These are phyloP conservation scores for Rhopilema esculentum DNA, from an alignment of 30 jellyfish, hydroid and myxozoan species.

Conservation along the genomic window DNA sequence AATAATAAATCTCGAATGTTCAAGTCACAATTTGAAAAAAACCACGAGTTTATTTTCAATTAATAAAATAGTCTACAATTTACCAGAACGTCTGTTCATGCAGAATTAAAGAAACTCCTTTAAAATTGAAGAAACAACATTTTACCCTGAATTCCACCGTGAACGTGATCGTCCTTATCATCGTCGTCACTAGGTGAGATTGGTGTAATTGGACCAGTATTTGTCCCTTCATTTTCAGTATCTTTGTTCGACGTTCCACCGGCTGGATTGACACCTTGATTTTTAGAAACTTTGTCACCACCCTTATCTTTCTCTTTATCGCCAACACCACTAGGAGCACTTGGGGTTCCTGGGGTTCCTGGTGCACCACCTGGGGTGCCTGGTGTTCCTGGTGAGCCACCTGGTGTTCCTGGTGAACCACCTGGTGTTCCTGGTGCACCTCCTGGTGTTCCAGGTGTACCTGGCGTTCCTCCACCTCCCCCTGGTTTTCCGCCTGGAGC, in stretches of 20 bases:
- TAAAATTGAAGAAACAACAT: neutral
- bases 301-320: slow-evolving; percentile 74
- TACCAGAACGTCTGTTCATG: no score
- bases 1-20: no score
- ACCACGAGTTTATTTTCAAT: no score
- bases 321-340: slow-evolving; percentile 51
- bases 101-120: no score
- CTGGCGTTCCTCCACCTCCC: slow-evolving; percentile 45
- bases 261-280: slow-evolving; percentile 66
- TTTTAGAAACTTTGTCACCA: slow-evolving; percentile 68
- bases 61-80: no score
- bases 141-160: slow-evolving; percentile 76
- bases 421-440: slow-evolving; percentile 64
- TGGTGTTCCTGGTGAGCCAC: slow-evolving; percentile 57
- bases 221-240: slow-evolving; percentile 66
- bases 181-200: slow-evolving; percentile 53
- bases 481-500: slow-evolving; percentile 62
- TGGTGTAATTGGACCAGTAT: slow-evolving; percentile 49
- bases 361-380: slow-evolving; percentile 53
- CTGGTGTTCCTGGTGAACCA: slow-evolving; percentile 62
- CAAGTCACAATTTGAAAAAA: no score
- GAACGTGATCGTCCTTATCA: slow-evolving; percentile 72
- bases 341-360: slow-evolving; percentile 58
- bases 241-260: slow-evolving; percentile 68
- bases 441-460: slow-evolving; percentile 55